These are phyloP conservation scores for Xylota sylvarum DNA, from an alignment of 2,888 invertebrate species.

Conservation along the genomic window DNA sequence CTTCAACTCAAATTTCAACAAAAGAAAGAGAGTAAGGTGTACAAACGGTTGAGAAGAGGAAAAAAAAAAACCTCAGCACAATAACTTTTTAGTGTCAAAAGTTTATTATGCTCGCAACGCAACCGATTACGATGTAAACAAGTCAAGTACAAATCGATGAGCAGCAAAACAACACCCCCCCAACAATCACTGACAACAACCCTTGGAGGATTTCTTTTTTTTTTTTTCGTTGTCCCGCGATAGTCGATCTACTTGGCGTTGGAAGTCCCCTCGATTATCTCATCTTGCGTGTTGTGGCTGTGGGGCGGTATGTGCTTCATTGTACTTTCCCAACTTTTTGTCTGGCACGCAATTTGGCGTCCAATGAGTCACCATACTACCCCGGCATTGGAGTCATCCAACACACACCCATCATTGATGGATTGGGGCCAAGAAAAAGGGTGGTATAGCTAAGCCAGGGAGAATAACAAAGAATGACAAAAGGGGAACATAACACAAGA, in stretches of 20 bases:
- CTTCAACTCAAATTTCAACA: slow-evolving; percentile 21
- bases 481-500: slow-evolving; percentile 7
- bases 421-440: slow-evolving; percentile 3
- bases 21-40: not conserved
- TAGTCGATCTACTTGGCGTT: slow-evolving; percentile 15
- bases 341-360: slow-evolving; percentile 60
- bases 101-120: slow-evolving; percentile 46
- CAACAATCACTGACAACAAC: slow-evolving; percentile 23
- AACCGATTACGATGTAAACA: slow-evolving; percentile 64
- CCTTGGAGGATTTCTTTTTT: slow-evolving; percentile 4
- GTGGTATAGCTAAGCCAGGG: not conserved
- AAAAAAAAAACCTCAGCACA: slow-evolving; percentile 11
- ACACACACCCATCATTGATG: slow-evolving; percentile 26
- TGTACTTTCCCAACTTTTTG: slow-evolving; percentile 55
- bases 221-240: slow-evolving; percentile 14
- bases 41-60: not conserved
- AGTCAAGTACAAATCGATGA: slow-evolving; percentile 51
- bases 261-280: slow-evolving; percentile 34
- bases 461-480: not conserved
- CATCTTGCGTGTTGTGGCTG: not conserved
- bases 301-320: slow-evolving; percentile 21
- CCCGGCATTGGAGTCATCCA: slow-evolving; percentile 28
- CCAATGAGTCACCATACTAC: slow-evolving; percentile 57
- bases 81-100: slow-evolving; percentile 37
- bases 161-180: not conserved